Evolutionary conservation across 1,140 invertebrate species (phyloP).

Genomic region (Leguminivora glycinivorella): DNA sequence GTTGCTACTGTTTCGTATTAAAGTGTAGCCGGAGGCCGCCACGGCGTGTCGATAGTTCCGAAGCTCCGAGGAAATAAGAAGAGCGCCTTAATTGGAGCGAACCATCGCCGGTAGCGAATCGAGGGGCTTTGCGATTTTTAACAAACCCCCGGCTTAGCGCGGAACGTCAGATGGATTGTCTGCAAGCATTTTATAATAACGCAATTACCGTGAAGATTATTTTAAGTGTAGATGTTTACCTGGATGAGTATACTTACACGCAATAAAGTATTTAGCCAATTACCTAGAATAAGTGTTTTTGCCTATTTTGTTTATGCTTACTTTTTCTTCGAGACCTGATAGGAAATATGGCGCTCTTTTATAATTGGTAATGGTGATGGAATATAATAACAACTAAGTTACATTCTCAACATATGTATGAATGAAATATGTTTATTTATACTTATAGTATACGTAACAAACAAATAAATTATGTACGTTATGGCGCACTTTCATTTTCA

Average conservation of each 20-base stretch:
- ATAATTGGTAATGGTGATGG: background rate
- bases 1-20: conserved; percentile 44
- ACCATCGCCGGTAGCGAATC: conserved; percentile 39
- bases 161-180: background rate
- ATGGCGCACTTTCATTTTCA: background rate
- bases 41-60: conserved; percentile 41
- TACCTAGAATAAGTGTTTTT: too few relatives aligned
- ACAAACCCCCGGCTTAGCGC: background rate
- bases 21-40: conserved; percentile 38
- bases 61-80: conserved; percentile 46
- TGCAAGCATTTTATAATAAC: background rate
- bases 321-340: conserved; percentile 31
- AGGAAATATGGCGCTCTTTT: background rate
- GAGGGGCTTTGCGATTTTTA: conserved; percentile 42
- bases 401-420: too few relatives aligned
- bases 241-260: too few relatives aligned
- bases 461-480: background rate
- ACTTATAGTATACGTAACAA: background rate
- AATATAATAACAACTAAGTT: too few relatives aligned
- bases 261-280: too few relatives aligned
- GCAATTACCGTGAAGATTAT: background rate
- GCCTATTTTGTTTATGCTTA: background rate
- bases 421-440: too few relatives aligned
- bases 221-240: background rate
- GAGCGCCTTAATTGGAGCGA: conserved; percentile 49